Base-by-base conservation (phyloP, 1,140 invertebrate species). In the Listronotus oregonensis region DNA sequence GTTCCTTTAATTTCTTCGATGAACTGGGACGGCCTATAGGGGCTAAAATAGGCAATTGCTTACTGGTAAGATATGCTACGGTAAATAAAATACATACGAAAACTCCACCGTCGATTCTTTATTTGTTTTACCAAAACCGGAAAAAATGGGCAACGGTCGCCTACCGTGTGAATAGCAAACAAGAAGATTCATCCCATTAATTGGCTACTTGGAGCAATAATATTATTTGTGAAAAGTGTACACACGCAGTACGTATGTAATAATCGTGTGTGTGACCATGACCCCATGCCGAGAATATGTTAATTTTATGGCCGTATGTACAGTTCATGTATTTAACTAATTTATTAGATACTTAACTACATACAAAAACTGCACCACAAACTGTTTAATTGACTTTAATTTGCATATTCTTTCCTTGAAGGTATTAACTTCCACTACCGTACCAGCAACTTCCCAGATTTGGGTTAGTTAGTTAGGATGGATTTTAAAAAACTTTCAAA, bases 81-180 rank as follows among this genome's bases (percentile, higher is more conserved):
- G 21, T 27, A 27, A 27, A 27, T 27, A 44, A 15, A 44, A 44
- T 18, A 44, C n/a, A 3, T 54, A 50, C 60, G 14, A 63, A 63
- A 63, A 63, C 60, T 63, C 60, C 21, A 15, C 27, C 14, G 9
- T 21, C 40, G 14, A 46, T 55, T 46, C 17, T 54, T 6, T 63
- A 40, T 63, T 63, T 63, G 60, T 63, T 63, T 63, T 63, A 63
- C 60, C 60, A 52, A 63, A 63, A 63, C 49, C 60, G 60, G 50
- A 63, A 63, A 61, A 63, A 63, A 63, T 63, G 60, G 60, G 60
- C 60, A 63, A 54, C 60, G 60, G 60, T 63, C 60, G 60, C 60
- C 60, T 63, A 63, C 60, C 60, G 60, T 63, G 60, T 63, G 60
- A 63, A 63, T 63, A 31, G 60, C 60, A 63, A 63, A 63, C 60